Base-by-base conservation (phyloP, 2,797 vertebrate species). In the Gobionotothen gibberifrons region DNA sequence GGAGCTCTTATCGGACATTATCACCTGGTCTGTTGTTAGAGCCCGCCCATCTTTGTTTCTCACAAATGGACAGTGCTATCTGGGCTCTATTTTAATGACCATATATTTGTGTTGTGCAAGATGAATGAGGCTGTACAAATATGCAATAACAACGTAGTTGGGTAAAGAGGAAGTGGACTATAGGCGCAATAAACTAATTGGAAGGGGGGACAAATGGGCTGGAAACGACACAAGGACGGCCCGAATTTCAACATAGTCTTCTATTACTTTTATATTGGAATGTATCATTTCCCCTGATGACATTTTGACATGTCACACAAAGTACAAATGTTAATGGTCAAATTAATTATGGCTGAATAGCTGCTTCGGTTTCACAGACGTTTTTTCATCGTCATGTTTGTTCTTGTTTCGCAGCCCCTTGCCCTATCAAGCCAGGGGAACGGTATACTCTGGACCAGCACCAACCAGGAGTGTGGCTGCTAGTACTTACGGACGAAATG, bases 401-500 rank as follows among this genome's bases (percentile, higher is more conserved):
- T 66, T 76, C 69, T 81, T 59, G 39, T 62, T 56, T 60, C 85
- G 42, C 87, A 92, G 90, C 53, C 76, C 80, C 17, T 2, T 92
- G 61, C 69, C 85, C 1, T 91, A 93, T 82, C 93, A 94, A 11
- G 44, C 72, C 72, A 91, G 92, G 6, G 94, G 90, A 55, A 95
- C 93, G 0, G 89, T 78, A 1, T 95, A 95, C 57, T 94, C 95
- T 53, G 92, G 82, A 63, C 55, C 76, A 3, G 87, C 90, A 26
- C 85, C 74, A 0, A 83, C 90, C 62, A 85, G 92, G 49, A 95
- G 92, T 29, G 86, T 85, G 2, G 90, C 59, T 9, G 75, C 83
- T 54, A 95, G 93, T 48, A 94, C 94, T n/a, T 95, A 96, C 0
- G 94, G 92, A 6, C 87, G 92, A 53, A 95, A 96, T 1, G 94